Evolutionary conservation across 2,888 invertebrate species (phyloP), one percentile per base, ranked within the genome.

Genomic region (Andrena praecox): DNA sequence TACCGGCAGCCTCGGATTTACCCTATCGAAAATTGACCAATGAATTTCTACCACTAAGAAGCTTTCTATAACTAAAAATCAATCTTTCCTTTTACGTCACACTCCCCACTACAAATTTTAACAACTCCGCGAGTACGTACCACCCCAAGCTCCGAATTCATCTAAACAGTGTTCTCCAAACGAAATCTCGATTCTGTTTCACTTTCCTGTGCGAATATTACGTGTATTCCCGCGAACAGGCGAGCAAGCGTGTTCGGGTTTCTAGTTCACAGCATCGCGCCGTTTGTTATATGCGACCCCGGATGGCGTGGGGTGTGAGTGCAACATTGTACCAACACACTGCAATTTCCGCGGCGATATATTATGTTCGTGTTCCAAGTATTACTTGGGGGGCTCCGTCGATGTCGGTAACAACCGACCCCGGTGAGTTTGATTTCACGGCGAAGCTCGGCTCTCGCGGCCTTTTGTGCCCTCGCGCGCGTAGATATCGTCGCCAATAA

Each of bases 271-370:
- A 80, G 71, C 72, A 80, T 74, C 69, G 60, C 70, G 66, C 50
- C 75, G 81, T 75, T 80, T 79, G 80, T 69, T 69, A 73, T 66
- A 81, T 50, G 80, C 60, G 75, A 82, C 74, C 81, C 81, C 74
- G 80, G 80, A 82, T 80, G 62, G 69, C 81, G 80, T 75, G 70
- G 81, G 81, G 80, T 74, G 80, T 67, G 66, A 82, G 66, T 67
- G 75, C 81, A 80, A 80, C 81, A 71, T 75, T 67, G 80, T 67
- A 80, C 75, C 64, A 82, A 80, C 80, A 82, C 81, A 56, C 62
- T 75, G 75, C 75, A 80, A 82, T 82, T 82, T 82, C 81, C 80
- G 66, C 8, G 66, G 63, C 81, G 56, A 82, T 82, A 82, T 60
- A 82, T 82, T 82, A 80, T 31, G 81, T 63, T 68, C 71, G 76